Evolutionary conservation across 2,797 vertebrate genomes (phyloP).

Genomic region (Myripristis jacobus): DNA sequence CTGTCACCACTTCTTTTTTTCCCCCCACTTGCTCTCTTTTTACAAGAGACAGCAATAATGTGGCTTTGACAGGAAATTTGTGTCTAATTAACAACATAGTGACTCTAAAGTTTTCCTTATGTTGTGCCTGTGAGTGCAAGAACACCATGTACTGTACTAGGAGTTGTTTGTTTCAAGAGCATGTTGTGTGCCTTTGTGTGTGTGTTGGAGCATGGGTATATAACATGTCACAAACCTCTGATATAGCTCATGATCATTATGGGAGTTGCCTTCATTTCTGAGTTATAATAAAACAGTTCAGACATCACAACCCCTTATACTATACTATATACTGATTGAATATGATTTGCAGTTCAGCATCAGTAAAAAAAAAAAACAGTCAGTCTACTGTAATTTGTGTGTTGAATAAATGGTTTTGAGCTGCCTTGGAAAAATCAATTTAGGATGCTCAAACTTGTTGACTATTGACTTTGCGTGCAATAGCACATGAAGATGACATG

Average conservation of each 20-base stretch:
- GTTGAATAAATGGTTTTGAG: neutral
- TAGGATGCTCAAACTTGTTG: neutral
- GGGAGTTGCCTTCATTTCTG: neutral
- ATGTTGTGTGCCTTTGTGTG: slow-evolving; percentile 13
- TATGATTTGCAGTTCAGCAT: neutral
- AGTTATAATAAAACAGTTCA: neutral
- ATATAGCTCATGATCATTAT: neutral
- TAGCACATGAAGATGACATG: slow-evolving; percentile 16
- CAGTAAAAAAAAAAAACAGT: neutral
- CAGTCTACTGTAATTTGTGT: neutral
- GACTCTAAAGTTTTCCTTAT: slow-evolving; percentile 30
- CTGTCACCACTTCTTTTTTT: slow-evolving; percentile 28
- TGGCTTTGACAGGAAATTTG: slow-evolving; percentile 10
- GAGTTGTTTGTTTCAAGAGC: slow-evolving; percentile 6
- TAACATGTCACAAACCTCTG: slow-evolving; percentile 8
- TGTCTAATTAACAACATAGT: slow-evolving; percentile 13
- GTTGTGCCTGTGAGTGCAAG: slow-evolving; percentile 10
- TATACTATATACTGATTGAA: neutral
- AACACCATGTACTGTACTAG: slow-evolving; percentile 23
- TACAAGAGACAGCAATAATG: slow-evolving; percentile 5
- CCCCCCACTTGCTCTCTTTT: slow-evolving; percentile 5
- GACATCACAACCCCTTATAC: neutral
- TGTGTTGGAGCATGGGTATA: slow-evolving; percentile 11
- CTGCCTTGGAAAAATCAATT: neutral
- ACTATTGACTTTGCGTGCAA: slow-evolving; percentile 18